phyloP scores from a whole-genome alignment of 2,888 invertebrate genomes.

The Drosophila buzzatii region DNA sequence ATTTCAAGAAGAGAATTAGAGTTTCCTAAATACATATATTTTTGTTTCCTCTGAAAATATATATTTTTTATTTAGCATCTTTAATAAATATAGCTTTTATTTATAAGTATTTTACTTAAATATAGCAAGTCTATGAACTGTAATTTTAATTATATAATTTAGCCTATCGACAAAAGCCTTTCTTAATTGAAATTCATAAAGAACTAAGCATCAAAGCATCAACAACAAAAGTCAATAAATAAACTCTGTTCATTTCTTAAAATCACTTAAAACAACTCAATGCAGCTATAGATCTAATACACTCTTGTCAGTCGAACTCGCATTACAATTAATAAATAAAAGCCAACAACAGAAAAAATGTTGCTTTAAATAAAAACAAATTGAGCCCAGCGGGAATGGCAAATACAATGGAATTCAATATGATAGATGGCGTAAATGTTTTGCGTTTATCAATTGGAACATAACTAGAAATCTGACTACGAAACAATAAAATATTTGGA shows the following conservation, averaged over 20 bases:
- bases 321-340: background rate
- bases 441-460: conserved; percentile 10
- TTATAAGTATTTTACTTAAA: no score
- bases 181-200: no score
- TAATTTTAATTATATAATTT: no score
- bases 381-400: background rate
- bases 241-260: background rate
- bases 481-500: conserved; percentile 10
- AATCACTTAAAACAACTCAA: background rate
- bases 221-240: background rate
- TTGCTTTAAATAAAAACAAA: background rate
- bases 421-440: conserved; percentile 29
- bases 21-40: no score
- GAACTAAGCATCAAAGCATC: background rate
- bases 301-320: background rate
- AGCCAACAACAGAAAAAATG: background rate
- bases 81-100: no score
- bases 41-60: no score
- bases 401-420: background rate
- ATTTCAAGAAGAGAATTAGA: no score
- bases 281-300: background rate
- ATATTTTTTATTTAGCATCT: no score
- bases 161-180: no score
- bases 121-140: no score
- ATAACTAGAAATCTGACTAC: background rate